Conservation (phyloP, 2,888 invertebrate genomes). For the Brenthis ino region DNA sequence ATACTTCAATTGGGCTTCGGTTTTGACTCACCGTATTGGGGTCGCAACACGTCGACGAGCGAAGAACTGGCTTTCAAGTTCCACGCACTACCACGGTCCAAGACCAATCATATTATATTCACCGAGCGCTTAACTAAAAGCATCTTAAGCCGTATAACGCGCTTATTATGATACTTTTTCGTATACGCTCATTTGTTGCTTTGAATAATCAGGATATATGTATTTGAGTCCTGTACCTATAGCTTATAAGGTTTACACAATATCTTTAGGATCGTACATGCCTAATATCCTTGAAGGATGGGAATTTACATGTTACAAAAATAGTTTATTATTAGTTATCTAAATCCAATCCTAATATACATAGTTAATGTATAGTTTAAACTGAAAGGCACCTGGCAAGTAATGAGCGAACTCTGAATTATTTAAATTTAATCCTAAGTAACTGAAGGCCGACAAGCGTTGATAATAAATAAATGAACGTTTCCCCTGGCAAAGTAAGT, state of each 20-base stretch:
- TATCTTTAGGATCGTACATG: no score
- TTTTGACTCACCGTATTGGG: constrained; percentile 41
- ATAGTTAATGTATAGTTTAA: no score
- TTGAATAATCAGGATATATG: constrained; percentile 34
- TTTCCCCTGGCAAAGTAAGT: constrained; percentile 21
- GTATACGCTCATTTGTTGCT: not conserved
- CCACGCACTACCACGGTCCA: constrained; percentile 36
- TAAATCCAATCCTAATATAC: no score
- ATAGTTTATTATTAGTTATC: no score
- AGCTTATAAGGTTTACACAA: constrained; percentile 13
- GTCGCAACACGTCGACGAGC: constrained; percentile 39
- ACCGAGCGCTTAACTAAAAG: constrained; percentile 17
- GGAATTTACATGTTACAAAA: no score
- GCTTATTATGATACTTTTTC: constrained; percentile 27
- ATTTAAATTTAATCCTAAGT: constrained; percentile 11
- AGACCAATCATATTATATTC: constrained; percentile 34
- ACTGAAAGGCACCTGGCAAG: constrained; percentile 1
- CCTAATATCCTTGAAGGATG: no score
- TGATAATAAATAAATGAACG: constrained; percentile 22
- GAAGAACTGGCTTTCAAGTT: constrained; percentile 43
- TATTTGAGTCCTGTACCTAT: constrained; percentile 28
- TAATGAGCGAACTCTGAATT: constrained; percentile 15
- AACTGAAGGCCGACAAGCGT: constrained; percentile 14
- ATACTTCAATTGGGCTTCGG: constrained; percentile 35
- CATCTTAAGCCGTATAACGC: constrained; percentile 21